Conservation (phyloP, 2,888 invertebrate species). For the Keiferia lycopersicella region DNA sequence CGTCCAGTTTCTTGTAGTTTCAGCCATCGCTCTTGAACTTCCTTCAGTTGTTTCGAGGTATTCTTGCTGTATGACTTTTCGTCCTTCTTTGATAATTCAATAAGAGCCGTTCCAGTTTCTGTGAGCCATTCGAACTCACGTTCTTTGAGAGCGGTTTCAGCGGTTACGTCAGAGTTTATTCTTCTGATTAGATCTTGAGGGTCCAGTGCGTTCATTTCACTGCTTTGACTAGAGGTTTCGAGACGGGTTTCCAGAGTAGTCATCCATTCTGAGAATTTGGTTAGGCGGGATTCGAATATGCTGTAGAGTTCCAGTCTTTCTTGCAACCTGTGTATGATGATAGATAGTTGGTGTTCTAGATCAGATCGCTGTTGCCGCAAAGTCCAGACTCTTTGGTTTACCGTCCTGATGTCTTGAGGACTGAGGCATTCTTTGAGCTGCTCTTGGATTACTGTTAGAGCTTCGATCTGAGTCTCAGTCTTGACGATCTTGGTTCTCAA, state of each 20-base stretch:
- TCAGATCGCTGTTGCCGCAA: slow-evolving; percentile 91
- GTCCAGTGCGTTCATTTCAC: slow-evolving; percentile 79
- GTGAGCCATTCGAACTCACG: slow-evolving; percentile 90
- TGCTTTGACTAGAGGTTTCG: slow-evolving; percentile 79
- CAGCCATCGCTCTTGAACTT: slow-evolving; percentile 86
- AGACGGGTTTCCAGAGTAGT: slow-evolving; percentile 85
- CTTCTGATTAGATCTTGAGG: slow-evolving; percentile 87
- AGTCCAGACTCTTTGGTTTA: slow-evolving; percentile 89
- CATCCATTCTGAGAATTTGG: slow-evolving; percentile 86
- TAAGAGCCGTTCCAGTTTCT: slow-evolving; percentile 84
- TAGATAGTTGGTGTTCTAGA: slow-evolving; percentile 88
- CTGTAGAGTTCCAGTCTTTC: slow-evolving; percentile 87
- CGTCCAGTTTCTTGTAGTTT: slow-evolving; percentile 84
- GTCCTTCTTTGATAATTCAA: slow-evolving; percentile 83
- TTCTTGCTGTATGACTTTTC: slow-evolving; percentile 75
- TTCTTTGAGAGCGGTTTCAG: slow-evolving; percentile 88
- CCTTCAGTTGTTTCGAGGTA: slow-evolving; percentile 81
- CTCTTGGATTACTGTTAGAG: slow-evolving; percentile 87
- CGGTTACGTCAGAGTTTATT: slow-evolving; percentile 87
- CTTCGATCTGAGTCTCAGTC: slow-evolving; percentile 84
- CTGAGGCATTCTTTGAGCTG: slow-evolving; percentile 92
- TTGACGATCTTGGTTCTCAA: slow-evolving; percentile 81
- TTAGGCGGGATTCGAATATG: slow-evolving; percentile 85
- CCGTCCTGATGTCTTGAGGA: slow-evolving; percentile 90
- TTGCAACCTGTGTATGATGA: slow-evolving; percentile 86